These are phyloP conservation scores for Brenthis hecate DNA, from an alignment of 2,888 invertebrate species.

Conservation along the genomic window DNA sequence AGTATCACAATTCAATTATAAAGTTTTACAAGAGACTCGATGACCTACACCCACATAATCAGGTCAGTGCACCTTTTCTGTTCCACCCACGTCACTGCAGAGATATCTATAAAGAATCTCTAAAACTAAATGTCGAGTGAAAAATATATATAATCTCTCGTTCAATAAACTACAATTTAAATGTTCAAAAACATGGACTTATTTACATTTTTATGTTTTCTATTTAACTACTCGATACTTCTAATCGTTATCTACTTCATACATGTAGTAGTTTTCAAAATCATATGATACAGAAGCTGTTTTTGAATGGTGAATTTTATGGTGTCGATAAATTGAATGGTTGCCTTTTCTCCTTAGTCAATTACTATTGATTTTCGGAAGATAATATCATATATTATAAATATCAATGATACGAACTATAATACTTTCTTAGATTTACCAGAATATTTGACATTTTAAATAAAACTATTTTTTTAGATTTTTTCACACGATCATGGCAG, in stretches of 20 bases:
- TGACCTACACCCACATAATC: slow-evolving; percentile 18
- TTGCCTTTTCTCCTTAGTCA: no score
- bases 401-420: no score
- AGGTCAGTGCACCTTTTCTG: slow-evolving; percentile 12
- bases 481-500: no score
- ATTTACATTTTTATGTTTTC: slow-evolving; percentile 16
- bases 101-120: slow-evolving; percentile 9
- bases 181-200: slow-evolving; percentile 13
- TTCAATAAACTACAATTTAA: slow-evolving; percentile 9
- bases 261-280: background rate
- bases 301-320: no score
- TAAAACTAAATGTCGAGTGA: background rate
- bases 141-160: background rate
- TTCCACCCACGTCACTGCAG: slow-evolving; percentile 6
- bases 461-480: no score
- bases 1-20: slow-evolving; percentile 1
- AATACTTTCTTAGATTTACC: no score
- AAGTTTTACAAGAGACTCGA: slow-evolving; percentile 5
- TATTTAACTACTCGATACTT: slow-evolving; percentile 10
- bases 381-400: no score
- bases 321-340: no score
- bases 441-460: no score
- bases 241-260: slow-evolving; percentile 2
- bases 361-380: no score
- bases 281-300: no score